Evolutionary conservation across 2,113 vertebrate species (phyloP).

Genomic region (Gavialis gangeticus): DNA sequence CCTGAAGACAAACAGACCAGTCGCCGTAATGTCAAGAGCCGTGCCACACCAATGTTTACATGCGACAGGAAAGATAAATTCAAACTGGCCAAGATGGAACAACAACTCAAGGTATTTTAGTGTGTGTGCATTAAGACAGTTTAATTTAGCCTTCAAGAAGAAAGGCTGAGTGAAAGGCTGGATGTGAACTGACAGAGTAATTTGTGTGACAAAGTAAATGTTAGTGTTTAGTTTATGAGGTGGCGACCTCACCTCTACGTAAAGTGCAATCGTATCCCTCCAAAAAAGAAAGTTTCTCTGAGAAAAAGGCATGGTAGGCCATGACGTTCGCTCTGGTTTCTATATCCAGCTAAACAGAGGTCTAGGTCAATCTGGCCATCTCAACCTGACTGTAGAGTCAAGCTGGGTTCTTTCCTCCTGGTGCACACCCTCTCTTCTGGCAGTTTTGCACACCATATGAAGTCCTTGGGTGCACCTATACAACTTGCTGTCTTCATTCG

Average conservation of each 20-base stretch:
- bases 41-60: background rate
- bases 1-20: background rate
- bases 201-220: background rate
- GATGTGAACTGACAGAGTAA: background rate
- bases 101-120: background rate
- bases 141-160: background rate
- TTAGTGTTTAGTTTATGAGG: background rate
- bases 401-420: background rate
- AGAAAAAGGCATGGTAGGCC: background rate
- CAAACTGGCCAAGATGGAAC: background rate
- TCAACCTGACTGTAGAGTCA: background rate
- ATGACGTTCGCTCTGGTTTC: background rate
- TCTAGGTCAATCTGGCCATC: background rate
- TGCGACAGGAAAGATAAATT: background rate
- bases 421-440: too few relatives aligned
- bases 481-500: background rate
- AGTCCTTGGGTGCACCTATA: background rate
- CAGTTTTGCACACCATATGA: background rate
- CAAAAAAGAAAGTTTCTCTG: background rate
- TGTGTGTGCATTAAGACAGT: background rate
- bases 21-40: background rate
- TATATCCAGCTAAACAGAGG: background rate
- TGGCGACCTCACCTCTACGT: background rate
- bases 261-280: background rate
- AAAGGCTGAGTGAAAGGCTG: background rate